Conservation (phyloP, 2,797 vertebrate genomes). For the Oophaga sylvatica region DNA sequence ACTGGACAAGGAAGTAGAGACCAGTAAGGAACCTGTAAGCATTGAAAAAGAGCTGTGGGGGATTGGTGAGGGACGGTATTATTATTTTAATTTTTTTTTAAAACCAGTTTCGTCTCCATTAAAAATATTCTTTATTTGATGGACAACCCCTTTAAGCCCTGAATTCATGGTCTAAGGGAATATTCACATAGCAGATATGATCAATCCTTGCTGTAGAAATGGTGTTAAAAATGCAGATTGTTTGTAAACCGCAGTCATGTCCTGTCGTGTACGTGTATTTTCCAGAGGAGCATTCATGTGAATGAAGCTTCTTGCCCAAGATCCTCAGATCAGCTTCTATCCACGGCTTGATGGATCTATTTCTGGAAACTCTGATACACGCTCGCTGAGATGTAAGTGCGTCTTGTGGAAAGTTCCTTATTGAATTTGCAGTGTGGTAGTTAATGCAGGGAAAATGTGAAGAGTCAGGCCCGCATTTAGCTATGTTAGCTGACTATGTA, state of each 20-base stretch:
- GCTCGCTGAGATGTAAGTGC: constrained; percentile 12
- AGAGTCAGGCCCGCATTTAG: neutral
- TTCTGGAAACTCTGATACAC: constrained; percentile 10
- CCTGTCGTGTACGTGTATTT: constrained; percentile 19
- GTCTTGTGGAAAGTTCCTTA: constrained; percentile 37
- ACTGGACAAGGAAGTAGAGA: no score
- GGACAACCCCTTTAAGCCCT: no score
- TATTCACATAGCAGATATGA: neutral
- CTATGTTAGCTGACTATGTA: neutral
- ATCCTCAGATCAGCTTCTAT: constrained; percentile 10
- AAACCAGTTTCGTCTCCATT: no score
- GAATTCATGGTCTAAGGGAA: no score
- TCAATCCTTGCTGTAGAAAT: neutral
- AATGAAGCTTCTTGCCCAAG: neutral
- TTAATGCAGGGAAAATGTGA: constrained; percentile 14
- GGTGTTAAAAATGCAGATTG: neutral
- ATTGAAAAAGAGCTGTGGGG: no score
- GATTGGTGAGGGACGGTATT: no score
- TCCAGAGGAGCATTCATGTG: constrained; percentile 11
- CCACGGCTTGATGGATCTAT: constrained; percentile 29
- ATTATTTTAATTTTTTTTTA: no score
- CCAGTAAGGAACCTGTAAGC: no score
- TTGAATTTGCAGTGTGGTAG: constrained; percentile 8
- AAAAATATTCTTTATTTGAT: no score
- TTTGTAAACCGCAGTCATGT: constrained; percentile 23